Evolutionary conservation across 2,113 vertebrate genomes (phyloP).

Genomic region (Chaenogobius annularis): DNA sequence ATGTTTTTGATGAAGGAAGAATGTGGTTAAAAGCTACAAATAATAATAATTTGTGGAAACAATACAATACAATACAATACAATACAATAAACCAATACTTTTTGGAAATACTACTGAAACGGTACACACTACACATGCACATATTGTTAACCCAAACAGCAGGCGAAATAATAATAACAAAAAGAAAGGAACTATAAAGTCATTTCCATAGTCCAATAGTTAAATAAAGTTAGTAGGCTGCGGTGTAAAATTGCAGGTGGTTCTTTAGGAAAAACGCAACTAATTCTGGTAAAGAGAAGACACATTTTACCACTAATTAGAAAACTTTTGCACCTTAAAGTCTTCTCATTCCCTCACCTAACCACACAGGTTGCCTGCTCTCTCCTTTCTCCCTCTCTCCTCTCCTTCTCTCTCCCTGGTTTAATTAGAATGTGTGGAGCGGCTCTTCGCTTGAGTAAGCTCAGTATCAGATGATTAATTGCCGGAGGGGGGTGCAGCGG

Average conservation of each 20-base stretch:
- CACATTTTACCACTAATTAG: not conserved
- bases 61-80: no score
- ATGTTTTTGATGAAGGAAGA: no score
- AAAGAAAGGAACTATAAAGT: no score
- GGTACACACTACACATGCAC: no score
- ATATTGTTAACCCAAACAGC: no score
- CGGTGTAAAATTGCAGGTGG: not conserved
- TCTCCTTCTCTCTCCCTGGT: constrained; percentile 27
- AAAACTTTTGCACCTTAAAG: constrained; percentile 5
- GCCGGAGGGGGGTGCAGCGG: constrained; percentile 67
- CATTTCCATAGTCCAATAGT: no score
- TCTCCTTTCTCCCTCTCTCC: not conserved
- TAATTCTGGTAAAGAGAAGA: not conserved
- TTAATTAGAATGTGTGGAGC: constrained; percentile 79
- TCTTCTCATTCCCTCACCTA: not conserved
- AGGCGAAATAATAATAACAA: no score
- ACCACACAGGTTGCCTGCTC: constrained; percentile 10
- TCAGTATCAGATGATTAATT: constrained; percentile 83
- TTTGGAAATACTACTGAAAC: no score
- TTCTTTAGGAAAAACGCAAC: not conserved
- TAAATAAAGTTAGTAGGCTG: no score
- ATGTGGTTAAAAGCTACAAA: no score
- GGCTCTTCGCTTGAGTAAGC: constrained; percentile 76
- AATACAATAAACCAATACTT: no score
- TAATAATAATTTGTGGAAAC: no score